phyloP scores from a whole-genome alignment of 2,797 vertebrate species.

The Helicolenus hilgendorfi region DNA sequence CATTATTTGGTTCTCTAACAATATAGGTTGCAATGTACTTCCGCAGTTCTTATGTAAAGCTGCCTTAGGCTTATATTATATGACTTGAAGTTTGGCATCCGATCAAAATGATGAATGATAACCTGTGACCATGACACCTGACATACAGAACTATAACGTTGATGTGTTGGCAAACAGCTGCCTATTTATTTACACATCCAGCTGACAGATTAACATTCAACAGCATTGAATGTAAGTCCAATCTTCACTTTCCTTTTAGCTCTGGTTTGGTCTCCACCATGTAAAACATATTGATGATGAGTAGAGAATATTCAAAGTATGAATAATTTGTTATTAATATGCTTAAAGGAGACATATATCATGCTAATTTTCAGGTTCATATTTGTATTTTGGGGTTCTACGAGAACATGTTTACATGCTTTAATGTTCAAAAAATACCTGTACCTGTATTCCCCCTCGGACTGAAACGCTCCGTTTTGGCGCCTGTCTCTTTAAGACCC shows the following conservation, averaged over 20 bases:
- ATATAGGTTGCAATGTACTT: not conserved
- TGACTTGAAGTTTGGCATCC: not conserved
- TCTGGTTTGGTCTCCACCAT: not conserved
- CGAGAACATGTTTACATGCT: too few relatives aligned
- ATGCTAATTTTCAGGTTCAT: too few relatives aligned
- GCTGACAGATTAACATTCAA: not conserved
- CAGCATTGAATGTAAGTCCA: not conserved
- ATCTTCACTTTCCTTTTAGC: not conserved
- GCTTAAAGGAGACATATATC: too few relatives aligned
- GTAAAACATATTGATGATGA: not conserved
- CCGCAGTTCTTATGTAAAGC: not conserved
- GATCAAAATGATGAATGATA: not conserved
- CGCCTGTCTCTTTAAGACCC: too few relatives aligned
- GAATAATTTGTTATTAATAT: not conserved
- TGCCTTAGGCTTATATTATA: not conserved
- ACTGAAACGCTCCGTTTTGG: too few relatives aligned
- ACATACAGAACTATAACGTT: not conserved
- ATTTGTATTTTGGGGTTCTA: accelerated
- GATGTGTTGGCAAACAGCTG: too few relatives aligned
- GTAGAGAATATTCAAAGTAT: not conserved
- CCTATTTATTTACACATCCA: not conserved
- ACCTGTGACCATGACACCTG: not conserved
- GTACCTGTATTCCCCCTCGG: too few relatives aligned
- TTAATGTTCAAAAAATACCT: too few relatives aligned
- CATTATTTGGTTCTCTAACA: not conserved